Evolutionary conservation across 1,140 invertebrate species (phyloP).

Genomic region (Zophobas atratus): DNA sequence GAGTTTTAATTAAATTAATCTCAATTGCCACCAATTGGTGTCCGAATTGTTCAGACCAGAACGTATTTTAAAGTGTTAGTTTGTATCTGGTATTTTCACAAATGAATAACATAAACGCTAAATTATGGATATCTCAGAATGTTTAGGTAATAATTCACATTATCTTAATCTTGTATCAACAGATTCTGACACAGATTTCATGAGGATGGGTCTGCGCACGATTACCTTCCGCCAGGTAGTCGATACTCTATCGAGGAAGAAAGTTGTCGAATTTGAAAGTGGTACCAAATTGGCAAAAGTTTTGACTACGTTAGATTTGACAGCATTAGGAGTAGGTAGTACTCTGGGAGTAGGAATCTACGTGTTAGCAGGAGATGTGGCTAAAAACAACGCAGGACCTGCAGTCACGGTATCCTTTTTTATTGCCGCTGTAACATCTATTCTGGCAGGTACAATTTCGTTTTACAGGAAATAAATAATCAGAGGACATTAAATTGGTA

Average conservation of each 20-base stretch:
- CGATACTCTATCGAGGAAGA: slow-evolving; percentile 60
- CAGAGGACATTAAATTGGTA: too few species aligned
- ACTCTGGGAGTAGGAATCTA: slow-evolving; percentile 81
- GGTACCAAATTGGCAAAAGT: slow-evolving; percentile 77
- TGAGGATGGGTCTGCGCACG: slow-evolving; percentile 55
- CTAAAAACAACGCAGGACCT: slow-evolving; percentile 76
- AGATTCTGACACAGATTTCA: slow-evolving; percentile 14
- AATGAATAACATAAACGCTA: neutral
- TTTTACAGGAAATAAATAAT: neutral
- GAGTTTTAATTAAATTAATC: slow-evolving; percentile 40
- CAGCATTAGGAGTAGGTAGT: slow-evolving; percentile 71
- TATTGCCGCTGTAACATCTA: slow-evolving; percentile 78
- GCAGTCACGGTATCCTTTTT: slow-evolving; percentile 78
- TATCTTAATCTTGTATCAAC: slow-evolving; percentile 11
- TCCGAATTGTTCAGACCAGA: slow-evolving; percentile 9
- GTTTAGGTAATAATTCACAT: slow-evolving; percentile 4
- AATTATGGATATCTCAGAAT: slow-evolving; percentile 17
- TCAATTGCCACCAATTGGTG: slow-evolving; percentile 13
- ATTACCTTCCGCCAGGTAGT: slow-evolving; percentile 55
- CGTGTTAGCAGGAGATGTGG: slow-evolving; percentile 79
- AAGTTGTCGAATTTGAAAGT: slow-evolving; percentile 66
- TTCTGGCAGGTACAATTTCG: slow-evolving; percentile 76
- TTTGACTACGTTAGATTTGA: slow-evolving; percentile 83
- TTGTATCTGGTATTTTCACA: too few species aligned
- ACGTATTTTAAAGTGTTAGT: neutral